Evolutionary conservation across 2,113 vertebrate species (phyloP).

Genomic region (Mormyrus lacerda): DNA sequence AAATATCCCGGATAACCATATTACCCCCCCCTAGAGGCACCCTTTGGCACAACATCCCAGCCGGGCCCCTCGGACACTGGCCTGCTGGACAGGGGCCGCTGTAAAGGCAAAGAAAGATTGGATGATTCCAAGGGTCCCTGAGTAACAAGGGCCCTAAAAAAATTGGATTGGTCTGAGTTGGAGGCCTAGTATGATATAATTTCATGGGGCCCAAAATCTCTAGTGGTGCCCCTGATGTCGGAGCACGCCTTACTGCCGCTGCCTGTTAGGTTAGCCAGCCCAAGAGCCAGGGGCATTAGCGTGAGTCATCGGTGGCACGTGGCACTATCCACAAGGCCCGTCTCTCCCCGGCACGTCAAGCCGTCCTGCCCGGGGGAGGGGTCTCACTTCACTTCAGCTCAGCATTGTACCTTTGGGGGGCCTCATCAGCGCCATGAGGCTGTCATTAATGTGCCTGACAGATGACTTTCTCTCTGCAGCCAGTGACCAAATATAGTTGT

Average conservation of each 20-base stretch:
- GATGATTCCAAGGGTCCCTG: background rate
- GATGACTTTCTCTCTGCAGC: background rate
- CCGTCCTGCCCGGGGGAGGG: background rate
- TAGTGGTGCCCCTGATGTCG: background rate
- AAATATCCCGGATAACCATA: background rate
- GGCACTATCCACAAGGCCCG: background rate
- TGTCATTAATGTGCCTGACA: background rate
- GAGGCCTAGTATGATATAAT: background rate
- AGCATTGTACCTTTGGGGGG: background rate
- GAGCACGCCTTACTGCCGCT: background rate
- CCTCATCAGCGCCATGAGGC: background rate
- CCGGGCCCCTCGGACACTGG: background rate
- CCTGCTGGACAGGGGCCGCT: background rate
- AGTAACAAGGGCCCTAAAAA: background rate
- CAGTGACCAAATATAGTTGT: background rate
- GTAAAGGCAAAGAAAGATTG: too few species aligned
- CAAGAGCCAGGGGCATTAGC: background rate
- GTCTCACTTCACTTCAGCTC: background rate
- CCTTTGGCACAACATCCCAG: background rate
- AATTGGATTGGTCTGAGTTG: background rate
- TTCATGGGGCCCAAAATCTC: background rate
- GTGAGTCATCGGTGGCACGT: slow-evolving; percentile 7
- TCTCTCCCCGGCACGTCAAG: background rate
- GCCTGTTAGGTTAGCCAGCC: background rate
- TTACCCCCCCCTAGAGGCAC: background rate